These are phyloP conservation scores for Akabosia matsudoensis DNA, from an alignment of 1,140 invertebrate species.

Conservation along the genomic window DNA sequence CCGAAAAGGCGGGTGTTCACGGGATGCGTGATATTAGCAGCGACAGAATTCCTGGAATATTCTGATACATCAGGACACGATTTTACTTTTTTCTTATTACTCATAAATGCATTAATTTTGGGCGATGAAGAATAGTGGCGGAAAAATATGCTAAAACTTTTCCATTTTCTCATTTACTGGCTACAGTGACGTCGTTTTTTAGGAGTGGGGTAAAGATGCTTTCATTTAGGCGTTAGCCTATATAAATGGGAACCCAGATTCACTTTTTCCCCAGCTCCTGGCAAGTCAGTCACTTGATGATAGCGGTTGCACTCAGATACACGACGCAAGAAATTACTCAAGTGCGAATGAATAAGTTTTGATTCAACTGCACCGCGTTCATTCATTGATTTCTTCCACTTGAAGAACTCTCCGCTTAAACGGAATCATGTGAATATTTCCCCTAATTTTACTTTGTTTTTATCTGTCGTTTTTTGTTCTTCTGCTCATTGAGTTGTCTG, in stretches of 20 bases:
- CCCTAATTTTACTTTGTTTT: conserved; percentile 13
- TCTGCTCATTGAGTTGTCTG: conserved; percentile 14
- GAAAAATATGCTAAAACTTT: conserved; percentile 14
- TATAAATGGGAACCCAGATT: too few species aligned
- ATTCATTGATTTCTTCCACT: conserved; percentile 17
- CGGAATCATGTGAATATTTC: background rate
- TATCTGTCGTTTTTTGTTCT: background rate
- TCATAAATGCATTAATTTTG: conserved; percentile 18
- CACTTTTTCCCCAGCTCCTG: too few species aligned
- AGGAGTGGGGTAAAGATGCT: too few species aligned
- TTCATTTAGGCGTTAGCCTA: too few species aligned
- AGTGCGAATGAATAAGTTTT: conserved; percentile 2
- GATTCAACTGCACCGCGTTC: background rate
- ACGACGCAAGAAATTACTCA: background rate
- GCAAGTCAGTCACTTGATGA: too few species aligned
- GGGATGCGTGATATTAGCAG: background rate
- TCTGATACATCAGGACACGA: background rate
- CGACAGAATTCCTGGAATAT: background rate
- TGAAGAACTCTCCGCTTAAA: conserved; percentile 11
- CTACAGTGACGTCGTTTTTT: too few species aligned
- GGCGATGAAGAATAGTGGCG: background rate
- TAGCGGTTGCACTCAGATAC: too few species aligned
- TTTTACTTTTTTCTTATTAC: background rate
- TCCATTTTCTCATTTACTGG: too few species aligned
- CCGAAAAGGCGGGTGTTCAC: background rate